These are phyloP conservation scores for Pyralis farinalis DNA, from an alignment of 2,888 invertebrate genomes.

Conservation along the genomic window DNA sequence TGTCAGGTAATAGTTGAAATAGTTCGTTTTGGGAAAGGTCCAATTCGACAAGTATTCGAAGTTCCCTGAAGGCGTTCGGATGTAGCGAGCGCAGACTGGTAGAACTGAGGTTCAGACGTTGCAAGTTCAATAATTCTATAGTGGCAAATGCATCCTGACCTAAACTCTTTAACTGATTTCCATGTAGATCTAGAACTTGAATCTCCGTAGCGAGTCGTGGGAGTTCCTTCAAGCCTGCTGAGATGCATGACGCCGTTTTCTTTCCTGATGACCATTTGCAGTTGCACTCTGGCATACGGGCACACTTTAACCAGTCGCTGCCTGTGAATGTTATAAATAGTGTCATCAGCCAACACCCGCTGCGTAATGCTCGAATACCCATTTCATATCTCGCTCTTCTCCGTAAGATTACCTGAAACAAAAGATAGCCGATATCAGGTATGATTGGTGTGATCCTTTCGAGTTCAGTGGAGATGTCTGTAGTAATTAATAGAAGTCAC, in stretches of 20 bases:
- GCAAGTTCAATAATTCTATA: slow-evolving; percentile 91
- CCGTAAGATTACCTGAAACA: slow-evolving; percentile 53
- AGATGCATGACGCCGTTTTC: slow-evolving; percentile 91
- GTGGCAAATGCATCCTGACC: slow-evolving; percentile 88
- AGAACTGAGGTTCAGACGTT: slow-evolving; percentile 89
- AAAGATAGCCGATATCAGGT: slow-evolving; percentile 19
- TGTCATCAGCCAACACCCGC: slow-evolving; percentile 46
- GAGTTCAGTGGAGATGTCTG: too few relatives aligned
- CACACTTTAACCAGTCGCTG: slow-evolving; percentile 92
- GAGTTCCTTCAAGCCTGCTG: slow-evolving; percentile 86
- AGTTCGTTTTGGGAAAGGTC: slow-evolving; percentile 92
- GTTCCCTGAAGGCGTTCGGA: slow-evolving; percentile 90
- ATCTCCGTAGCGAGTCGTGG: slow-evolving; percentile 80
- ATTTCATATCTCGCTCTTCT: slow-evolving; percentile 52
- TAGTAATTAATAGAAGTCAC: slow-evolving; percentile 32
- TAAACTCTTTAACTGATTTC: slow-evolving; percentile 87
- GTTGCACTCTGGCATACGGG: slow-evolving; percentile 85
- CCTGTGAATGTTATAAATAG: slow-evolving; percentile 48
- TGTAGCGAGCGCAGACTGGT: slow-evolving; percentile 88
- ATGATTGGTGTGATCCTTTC: neutral
- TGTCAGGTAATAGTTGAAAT: slow-evolving; percentile 86
- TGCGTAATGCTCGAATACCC: slow-evolving; percentile 58
- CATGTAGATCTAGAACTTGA: slow-evolving; percentile 89
- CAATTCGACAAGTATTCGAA: slow-evolving; percentile 91
- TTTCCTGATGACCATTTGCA: slow-evolving; percentile 97